Evolutionary conservation across 1,140 invertebrate genomes (phyloP).

Genomic region (Parapsyche elsis): DNA sequence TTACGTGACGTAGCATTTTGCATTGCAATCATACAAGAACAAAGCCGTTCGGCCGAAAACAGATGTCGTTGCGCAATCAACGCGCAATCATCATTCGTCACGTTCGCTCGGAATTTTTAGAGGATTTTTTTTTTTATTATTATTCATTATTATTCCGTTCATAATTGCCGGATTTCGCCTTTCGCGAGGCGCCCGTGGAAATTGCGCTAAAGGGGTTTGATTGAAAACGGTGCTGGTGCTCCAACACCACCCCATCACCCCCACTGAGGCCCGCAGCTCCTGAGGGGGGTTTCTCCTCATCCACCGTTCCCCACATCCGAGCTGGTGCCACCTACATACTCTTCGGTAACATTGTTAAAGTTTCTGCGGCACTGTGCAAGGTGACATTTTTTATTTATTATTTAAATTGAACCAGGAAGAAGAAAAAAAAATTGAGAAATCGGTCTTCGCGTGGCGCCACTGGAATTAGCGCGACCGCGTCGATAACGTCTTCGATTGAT

Average conservation of each 20-base stretch:
- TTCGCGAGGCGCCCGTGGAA: slow-evolving; percentile 30
- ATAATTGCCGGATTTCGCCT: not conserved
- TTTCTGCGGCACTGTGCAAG: slow-evolving; percentile 40
- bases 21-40: too few species aligned
- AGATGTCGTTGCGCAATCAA: too few species aligned
- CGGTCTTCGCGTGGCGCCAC: not conserved
- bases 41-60: too few species aligned
- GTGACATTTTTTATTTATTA: slow-evolving; percentile 42
- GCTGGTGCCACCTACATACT: slow-evolving; percentile 37
- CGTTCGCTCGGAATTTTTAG: too few species aligned
- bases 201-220: slow-evolving; percentile 47
- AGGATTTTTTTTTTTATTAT: too few species aligned
- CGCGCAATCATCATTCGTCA: too few species aligned
- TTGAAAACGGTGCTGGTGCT: slow-evolving; percentile 39
- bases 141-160: too few species aligned
- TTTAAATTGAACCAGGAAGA: not conserved
- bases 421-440: slow-evolving; percentile 2
- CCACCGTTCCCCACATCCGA: not conserved
- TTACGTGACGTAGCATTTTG: too few species aligned
- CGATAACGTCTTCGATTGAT: too few species aligned
- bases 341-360: slow-evolving; percentile 42
- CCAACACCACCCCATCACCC: not conserved
- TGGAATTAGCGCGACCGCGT: not conserved
- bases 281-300: not conserved
- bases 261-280: not conserved